Conservation (phyloP, 2,797 vertebrate species). For the Oryzias dopingdopingensis region DNA sequence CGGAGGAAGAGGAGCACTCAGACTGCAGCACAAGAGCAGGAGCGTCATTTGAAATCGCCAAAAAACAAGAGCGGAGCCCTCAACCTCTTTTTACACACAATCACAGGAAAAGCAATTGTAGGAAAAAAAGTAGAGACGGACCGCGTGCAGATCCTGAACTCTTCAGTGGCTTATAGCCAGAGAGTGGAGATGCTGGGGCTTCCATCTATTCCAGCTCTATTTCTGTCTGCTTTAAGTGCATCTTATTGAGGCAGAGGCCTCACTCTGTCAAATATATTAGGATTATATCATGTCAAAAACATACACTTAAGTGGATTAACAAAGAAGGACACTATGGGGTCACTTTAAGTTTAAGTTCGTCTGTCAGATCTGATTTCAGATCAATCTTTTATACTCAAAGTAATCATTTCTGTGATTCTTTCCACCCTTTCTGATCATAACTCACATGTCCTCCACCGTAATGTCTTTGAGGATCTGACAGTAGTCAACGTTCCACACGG, state of each 20-base stretch:
- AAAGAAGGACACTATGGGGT: too few species aligned
- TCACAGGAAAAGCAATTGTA: conserved; percentile 41
- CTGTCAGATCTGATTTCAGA: too few species aligned
- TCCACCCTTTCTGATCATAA: background rate
- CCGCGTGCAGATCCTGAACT: conserved; percentile 44
- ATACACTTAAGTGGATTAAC: too few species aligned
- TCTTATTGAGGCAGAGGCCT: conserved; percentile 11
- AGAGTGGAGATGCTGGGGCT: conserved; percentile 33
- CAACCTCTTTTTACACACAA: conserved; percentile 28
- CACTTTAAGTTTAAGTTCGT: too few species aligned
- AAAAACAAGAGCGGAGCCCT: conserved; percentile 51
- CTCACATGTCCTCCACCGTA: conserved; percentile 95
- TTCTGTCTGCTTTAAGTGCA: conserved; percentile 33
- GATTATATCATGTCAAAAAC: background rate
- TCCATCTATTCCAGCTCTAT: conserved; percentile 24
- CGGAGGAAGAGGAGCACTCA: conserved; percentile 21
- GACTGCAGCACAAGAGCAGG: conserved; percentile 23
- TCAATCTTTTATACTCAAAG: too few species aligned
- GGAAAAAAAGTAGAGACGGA: conserved; percentile 50
- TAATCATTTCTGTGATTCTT: too few species aligned
- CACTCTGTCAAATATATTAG: background rate
- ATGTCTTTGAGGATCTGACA: conserved; percentile 99
- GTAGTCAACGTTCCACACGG: conserved; percentile 98
- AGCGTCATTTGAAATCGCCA: conserved; percentile 32
- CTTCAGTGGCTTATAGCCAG: conserved; percentile 32